Evolutionary conservation across 2,113 vertebrate genomes (phyloP).

Genomic region (Anhinga anhinga): DNA sequence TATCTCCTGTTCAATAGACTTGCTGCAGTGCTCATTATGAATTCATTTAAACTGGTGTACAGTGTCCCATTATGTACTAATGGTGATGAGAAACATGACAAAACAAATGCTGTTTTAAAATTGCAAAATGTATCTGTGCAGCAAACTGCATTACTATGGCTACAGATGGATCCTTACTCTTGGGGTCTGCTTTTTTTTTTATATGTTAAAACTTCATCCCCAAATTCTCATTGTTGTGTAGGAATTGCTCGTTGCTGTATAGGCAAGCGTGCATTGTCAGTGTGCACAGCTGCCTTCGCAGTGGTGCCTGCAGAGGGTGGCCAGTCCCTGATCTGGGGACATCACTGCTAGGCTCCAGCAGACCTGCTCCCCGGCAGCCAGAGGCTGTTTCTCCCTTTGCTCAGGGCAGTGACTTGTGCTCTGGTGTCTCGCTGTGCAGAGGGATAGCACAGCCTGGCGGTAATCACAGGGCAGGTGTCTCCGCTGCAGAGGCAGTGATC

Average conservation of each 20-base stretch:
- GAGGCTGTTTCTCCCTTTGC: not conserved
- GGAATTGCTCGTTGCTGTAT: no score
- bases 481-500: not conserved
- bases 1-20: not conserved
- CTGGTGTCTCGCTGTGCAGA: rapidly evolving
- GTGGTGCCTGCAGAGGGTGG: rapidly evolving
- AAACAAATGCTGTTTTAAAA: not conserved
- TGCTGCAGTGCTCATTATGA: not conserved
- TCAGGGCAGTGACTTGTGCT: not conserved
- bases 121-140: not conserved
- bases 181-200: not conserved
- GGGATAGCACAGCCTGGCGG: not conserved
- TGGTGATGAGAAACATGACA: not conserved
- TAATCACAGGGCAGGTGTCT: not conserved
- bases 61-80: not conserved
- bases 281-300: not conserved
- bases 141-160: not conserved
- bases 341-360: not conserved
- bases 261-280: rapidly evolving
- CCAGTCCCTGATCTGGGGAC: rapidly evolving
- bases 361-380: not conserved
- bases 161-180: not conserved
- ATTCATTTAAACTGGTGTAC: not conserved
- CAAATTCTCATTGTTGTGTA: no score
- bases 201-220: not conserved